Evolutionary conservation across 2,113 vertebrate species (phyloP).

Genomic region (Ariopsis seemanni): DNA sequence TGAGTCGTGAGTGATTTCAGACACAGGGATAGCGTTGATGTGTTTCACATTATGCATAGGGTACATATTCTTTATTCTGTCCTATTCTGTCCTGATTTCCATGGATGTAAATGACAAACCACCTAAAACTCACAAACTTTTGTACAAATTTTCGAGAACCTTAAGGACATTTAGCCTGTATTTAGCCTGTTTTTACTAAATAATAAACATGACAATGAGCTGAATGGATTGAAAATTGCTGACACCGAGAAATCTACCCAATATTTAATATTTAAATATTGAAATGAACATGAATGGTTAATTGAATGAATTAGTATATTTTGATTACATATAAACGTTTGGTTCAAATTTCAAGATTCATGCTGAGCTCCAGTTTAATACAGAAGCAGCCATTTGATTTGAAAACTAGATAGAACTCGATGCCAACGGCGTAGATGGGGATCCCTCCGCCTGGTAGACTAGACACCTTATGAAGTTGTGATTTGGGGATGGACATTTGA

Average conservation of each 20-base stretch:
- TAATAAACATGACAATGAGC: neutral
- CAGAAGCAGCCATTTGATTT: neutral
- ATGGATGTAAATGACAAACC: neutral
- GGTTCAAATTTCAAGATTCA: neutral
- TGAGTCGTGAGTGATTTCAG: too few relatives aligned
- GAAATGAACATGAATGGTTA: neutral
- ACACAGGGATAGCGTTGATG: neutral
- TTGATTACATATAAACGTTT: neutral
- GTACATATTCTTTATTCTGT: neutral
- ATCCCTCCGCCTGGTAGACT: too few relatives aligned
- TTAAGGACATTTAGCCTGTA: neutral
- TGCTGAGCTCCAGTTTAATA: neutral
- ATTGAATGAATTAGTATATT: neutral
- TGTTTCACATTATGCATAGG: neutral
- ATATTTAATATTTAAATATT: neutral
- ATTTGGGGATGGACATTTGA: too few relatives aligned
- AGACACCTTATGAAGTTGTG: too few relatives aligned
- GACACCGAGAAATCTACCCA: neutral
- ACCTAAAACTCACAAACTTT: neutral
- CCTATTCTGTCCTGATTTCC: neutral
- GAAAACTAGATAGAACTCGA: too few relatives aligned
- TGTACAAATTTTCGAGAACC: neutral
- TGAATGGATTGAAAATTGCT: neutral
- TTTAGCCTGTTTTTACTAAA: neutral
- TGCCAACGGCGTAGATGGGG: too few relatives aligned